Evolutionary conservation across 2,113 vertebrate species (phyloP), one percentile per base, ranked within the genome.

Genomic region (Grammomys surdaster): DNA sequence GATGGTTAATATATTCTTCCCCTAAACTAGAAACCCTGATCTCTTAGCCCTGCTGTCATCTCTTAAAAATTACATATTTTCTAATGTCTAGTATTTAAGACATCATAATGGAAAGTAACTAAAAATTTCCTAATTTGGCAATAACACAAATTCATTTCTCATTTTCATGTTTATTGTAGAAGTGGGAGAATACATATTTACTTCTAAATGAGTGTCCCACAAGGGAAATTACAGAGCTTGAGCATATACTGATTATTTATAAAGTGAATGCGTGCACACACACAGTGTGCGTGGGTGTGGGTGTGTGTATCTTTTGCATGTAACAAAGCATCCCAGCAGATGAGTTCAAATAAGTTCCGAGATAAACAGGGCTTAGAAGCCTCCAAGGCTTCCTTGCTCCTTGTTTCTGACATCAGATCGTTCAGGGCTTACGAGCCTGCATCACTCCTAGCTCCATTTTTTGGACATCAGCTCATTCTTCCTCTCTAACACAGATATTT

Each of bases 321-420:
- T 73, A 89, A 78, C 69, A 97, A 63, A 48, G 6, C 31, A 10
- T 48, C 31, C 82, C 7, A 56, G 76, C 58, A 96, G 67, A 97
- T 94, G 26, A 95, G 4, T 40, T 91, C 63, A 95, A 93, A 80
- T 93, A 95, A 94, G 26, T 16, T 48, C 36, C 80, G 95, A 82
- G 16, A 26, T 69, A 48, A 0, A 89, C 51, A 56, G 0, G 78
- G 60, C 13, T 36, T 58, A 11, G 36, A 88, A 93, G 16, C 14
- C 28, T 97, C 54, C 20, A 0, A 8, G 13, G 60, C 1, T 33
- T 90, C 60, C 40, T 69, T 58, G 26, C 90, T 93, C 43, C 1
- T 8, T 70, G 24, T 36, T 80, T 9, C 89, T 90, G 92, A 93
- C 0, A 1, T 28, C 77, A 65, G 63, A 22, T 24, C 5, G 10